Conservation (phyloP, 2,797 vertebrate species). For the Arnoldichthys spilopterus region DNA sequence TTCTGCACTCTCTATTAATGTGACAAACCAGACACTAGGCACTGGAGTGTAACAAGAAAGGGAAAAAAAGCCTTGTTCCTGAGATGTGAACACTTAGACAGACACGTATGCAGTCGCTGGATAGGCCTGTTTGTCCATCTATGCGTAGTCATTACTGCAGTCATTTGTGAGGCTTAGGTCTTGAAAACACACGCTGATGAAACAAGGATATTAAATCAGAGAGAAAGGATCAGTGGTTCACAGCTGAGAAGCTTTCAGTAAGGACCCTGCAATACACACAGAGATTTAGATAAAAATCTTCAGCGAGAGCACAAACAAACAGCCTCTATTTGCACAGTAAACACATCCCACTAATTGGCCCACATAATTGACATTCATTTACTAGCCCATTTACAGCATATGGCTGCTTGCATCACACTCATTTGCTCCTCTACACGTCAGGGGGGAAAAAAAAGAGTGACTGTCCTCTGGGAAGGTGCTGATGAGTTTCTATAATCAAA, state of each 20-base stretch:
- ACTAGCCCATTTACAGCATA: constrained; percentile 58
- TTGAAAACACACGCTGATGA: constrained; percentile 16
- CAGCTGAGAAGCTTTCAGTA: constrained; percentile 46
- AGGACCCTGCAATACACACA: constrained; percentile 37
- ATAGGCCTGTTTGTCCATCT: constrained; percentile 32
- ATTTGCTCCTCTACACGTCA: constrained; percentile 54
- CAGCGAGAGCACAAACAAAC: constrained; percentile 56
- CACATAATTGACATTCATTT: constrained; percentile 59
- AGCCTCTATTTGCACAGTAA: constrained; percentile 66
- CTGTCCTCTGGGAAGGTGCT: constrained; percentile 47
- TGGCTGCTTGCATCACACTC: constrained; percentile 54
- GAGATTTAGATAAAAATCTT: constrained; percentile 56
- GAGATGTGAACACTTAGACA: constrained; percentile 36
- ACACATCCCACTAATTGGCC: constrained; percentile 63
- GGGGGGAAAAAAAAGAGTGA: constrained; percentile 8
- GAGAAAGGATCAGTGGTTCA: constrained; percentile 38
- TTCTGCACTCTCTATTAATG: constrained; percentile 61
- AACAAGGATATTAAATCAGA: constrained; percentile 48
- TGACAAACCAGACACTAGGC: constrained; percentile 58
- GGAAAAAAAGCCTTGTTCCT: constrained; percentile 8
- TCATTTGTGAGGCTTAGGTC: constrained; percentile 24
- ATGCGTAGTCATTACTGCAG: not conserved
- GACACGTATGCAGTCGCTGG: constrained; percentile 32
- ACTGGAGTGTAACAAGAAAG: constrained; percentile 48
- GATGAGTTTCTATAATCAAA: constrained; percentile 52